Evolutionary conservation across 2,888 invertebrate species (phyloP).

Genomic region (Pterostichus madidus): DNA sequence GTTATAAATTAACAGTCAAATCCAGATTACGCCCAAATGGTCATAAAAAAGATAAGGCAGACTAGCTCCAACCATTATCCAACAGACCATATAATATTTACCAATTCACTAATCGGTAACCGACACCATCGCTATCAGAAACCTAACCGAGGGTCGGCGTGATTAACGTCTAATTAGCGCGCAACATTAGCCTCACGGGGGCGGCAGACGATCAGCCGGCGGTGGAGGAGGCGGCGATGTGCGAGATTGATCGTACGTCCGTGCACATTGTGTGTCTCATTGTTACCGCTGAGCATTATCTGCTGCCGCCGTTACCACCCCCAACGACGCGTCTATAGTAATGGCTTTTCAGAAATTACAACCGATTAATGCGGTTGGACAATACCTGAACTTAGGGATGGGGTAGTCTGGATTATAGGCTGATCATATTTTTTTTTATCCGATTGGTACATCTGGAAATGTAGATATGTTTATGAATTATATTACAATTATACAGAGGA

Average conservation of each 20-base stretch:
- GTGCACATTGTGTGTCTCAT: conserved; percentile 23
- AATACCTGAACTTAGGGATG: background rate
- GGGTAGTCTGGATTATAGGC: background rate
- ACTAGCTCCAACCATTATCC: no score
- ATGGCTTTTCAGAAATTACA: conserved; percentile 26
- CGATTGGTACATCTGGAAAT: no score
- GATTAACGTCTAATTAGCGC: conserved; percentile 67
- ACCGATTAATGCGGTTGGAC: conserved; percentile 10
- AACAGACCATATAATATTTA: no score
- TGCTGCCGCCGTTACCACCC: conserved; percentile 1
- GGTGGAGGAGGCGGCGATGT: conserved; percentile 62
- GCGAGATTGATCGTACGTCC: conserved; percentile 47
- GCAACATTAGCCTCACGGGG: conserved; percentile 64
- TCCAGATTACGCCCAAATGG: no score
- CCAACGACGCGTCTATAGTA: conserved; percentile 6
- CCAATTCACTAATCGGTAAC: no score
- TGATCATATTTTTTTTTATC: no score
- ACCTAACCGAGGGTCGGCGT: conserved; percentile 7
- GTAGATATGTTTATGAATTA: no score
- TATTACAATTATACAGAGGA: no score
- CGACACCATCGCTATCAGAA: no score
- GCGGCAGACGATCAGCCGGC: conserved; percentile 52
- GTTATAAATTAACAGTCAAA: no score
- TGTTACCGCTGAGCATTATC: conserved; percentile 26
- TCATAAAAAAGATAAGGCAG: no score